Evolutionary conservation across 92 coral and sea anemone species (phyloP), one percentile per base, ranked within the genome.

Genomic region (Plumapathes pennacea): DNA sequence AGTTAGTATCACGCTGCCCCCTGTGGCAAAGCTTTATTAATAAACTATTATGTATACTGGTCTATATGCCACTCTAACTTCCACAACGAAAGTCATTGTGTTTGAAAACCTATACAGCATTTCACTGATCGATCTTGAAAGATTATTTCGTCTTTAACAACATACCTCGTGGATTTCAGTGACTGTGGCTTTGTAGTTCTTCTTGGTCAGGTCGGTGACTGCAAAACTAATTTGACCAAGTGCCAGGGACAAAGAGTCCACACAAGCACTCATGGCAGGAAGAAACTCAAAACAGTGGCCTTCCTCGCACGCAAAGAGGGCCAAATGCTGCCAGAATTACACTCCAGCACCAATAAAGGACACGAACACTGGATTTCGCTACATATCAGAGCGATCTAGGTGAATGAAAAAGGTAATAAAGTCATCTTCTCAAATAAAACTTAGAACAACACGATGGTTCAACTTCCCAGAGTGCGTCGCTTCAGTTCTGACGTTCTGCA

Each of bases 191-290:
- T 94, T 94, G 74, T 87, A 94, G 62, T 84, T 89, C 79, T 94
- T 94, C 59, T 94, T 94, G 23, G 89, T 84, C 20, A 94, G 68
- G 54, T 94, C 97, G 42, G 61, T 89, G 50, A 94, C 86, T 38
- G 88, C 97, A 94, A 86, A 94, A 37, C 85, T 85, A 29, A 94
- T 85, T 70, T 94, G 99, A 46, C 90, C 90, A 66, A 94, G 83
- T 17, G 94, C 94, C 46, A 94, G 59, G 49, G 90, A 94, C 85
- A 89, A 77, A 49, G 96, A 76, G 61, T 94, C 99, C 18, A 88
- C 90, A 51, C 78, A 60, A 32, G 90, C 67, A 60, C 81, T 84
- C 96, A 94, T 80, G 25, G 72, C 23, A n/a, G n/a, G n/a, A 57
- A 53, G 45, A 45, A 38, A 25, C 36, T 20, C 32, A 31, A 42